These are phyloP conservation scores for Choristoneura rosaceana DNA, from an alignment of 2,888 invertebrate species.

Conservation along the genomic window DNA sequence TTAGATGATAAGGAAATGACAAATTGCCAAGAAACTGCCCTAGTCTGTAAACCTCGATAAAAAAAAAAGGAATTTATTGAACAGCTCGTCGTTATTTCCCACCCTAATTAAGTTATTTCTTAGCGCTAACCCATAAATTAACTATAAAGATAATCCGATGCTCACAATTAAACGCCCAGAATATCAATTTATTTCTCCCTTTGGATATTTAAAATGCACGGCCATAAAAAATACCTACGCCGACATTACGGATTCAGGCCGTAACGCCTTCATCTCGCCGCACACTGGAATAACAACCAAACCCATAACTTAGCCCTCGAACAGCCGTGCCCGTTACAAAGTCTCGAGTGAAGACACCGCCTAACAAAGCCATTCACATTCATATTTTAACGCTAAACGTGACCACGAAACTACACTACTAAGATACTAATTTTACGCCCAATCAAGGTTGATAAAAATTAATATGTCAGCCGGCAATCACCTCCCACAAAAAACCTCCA, in stretches of 20 bases:
- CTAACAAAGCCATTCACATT: conserved; percentile 74
- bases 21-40: no score
- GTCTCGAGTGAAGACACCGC: conserved; percentile 70
- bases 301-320: conserved; percentile 71
- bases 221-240: conserved; percentile 63
- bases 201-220: conserved; percentile 53
- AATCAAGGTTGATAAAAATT: conserved; percentile 80
- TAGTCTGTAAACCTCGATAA: no score
- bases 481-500: conserved; percentile 64
- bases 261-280: conserved; percentile 79
- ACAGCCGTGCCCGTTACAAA: conserved; percentile 73
- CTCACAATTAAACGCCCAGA: conserved; percentile 39
- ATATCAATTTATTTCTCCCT: conserved; percentile 49
- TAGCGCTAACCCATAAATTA: conserved; percentile 38
- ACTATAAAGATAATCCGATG: conserved; percentile 41
- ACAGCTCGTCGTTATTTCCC: conserved; percentile 4
- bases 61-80: no score
- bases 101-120: conserved; percentile 39
- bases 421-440: conserved; percentile 80
- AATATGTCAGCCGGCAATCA: conserved; percentile 71
- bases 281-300: conserved; percentile 68
- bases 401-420: conserved; percentile 71
- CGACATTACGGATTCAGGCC: conserved; percentile 72
- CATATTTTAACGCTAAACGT: conserved; percentile 78
- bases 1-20: no score